These are phyloP conservation scores for Rotaria socialis DNA, from an alignment of 2,888 invertebrate genomes.

Conservation along the genomic window DNA sequence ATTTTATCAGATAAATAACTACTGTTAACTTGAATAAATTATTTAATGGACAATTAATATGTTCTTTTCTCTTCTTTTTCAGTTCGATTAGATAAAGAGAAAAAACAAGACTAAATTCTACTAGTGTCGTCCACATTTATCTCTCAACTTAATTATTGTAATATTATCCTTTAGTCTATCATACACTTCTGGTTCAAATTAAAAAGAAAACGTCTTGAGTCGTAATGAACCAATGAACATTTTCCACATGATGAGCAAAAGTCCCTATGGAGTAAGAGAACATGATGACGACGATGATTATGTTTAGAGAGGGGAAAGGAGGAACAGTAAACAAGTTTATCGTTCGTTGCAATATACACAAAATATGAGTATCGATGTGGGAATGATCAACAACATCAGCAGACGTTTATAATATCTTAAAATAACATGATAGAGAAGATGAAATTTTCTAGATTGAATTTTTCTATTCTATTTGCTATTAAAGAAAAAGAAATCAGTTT, in stretches of 20 bases:
- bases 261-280: slow-evolving; percentile 10
- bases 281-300: background rate
- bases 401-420: slow-evolving; percentile 29
- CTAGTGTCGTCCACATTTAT: background rate
- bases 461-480: background rate
- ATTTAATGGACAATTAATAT: background rate
- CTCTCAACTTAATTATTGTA: slow-evolving; percentile 20
- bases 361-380: slow-evolving; percentile 28
- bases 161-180: background rate
- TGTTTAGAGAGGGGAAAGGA: background rate
- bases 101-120: background rate
- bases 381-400: slow-evolving; percentile 23
- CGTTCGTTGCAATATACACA: slow-evolving; percentile 25
- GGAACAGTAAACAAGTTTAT: slow-evolving; percentile 21
- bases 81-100: background rate
- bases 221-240: background rate
- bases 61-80: background rate
- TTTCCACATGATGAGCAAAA: slow-evolving; percentile 3
- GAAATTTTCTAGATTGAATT: background rate
- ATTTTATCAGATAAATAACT: background rate
- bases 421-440: background rate
- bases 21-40: background rate
- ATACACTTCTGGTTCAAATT: slow-evolving; percentile 18
- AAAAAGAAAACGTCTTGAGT: slow-evolving; percentile 14
- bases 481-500: slow-evolving; percentile 16